Evolutionary conservation across 2,113 vertebrate species (phyloP).

Genomic region (Atlantisia rogersi): DNA sequence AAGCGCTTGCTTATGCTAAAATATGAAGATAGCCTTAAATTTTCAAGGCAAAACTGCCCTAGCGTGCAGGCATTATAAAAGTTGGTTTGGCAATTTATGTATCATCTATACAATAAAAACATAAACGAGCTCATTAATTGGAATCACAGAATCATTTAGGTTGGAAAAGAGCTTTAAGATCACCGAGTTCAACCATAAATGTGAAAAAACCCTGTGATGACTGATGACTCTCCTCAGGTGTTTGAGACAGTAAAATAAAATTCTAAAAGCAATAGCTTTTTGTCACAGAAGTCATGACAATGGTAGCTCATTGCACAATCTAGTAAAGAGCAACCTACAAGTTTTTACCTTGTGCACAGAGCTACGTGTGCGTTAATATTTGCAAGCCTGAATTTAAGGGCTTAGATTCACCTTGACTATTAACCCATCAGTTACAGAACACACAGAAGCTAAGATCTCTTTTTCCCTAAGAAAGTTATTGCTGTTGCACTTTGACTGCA

Average conservation of each 20-base stretch:
- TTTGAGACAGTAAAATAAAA: not conserved
- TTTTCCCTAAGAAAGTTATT: not conserved
- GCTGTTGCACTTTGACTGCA: not conserved
- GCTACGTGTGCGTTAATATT: not conserved
- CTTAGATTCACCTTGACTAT: not conserved
- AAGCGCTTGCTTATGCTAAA: not conserved
- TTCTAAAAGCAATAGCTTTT: not conserved
- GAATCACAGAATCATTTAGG: not conserved
- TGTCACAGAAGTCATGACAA: not conserved
- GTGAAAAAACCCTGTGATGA: not conserved
- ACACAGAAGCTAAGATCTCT: not conserved
- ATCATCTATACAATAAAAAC: not conserved
- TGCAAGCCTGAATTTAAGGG: not conserved
- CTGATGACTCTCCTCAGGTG: not conserved
- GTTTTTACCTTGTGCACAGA: not conserved
- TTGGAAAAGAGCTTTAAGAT: not conserved
- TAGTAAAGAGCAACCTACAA: not conserved
- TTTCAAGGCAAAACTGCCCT: not conserved
- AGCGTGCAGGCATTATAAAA: not conserved
- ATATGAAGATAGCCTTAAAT: not conserved
- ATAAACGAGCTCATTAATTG: not conserved
- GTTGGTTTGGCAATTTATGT: not conserved
- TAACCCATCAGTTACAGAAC: not conserved
- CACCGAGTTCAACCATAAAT: not conserved
- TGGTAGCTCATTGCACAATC: not conserved